phyloP scores from a whole-genome alignment of 2,888 invertebrate genomes.

The Odontothrips loti region DNA sequence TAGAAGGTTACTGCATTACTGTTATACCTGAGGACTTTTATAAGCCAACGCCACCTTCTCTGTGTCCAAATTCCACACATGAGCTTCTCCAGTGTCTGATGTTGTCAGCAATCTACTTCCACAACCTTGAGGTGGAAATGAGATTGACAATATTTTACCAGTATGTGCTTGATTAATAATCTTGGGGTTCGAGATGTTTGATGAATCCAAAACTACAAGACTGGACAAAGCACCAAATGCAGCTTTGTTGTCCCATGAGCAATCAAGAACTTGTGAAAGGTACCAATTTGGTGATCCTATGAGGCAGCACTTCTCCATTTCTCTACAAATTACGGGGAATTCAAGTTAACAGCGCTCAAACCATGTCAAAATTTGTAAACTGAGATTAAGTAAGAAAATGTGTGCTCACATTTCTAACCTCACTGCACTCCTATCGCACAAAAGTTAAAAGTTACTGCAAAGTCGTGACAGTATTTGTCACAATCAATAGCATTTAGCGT shows the following conservation, averaged over 20 bases:
- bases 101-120: neutral
- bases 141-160: neutral
- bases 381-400: neutral
- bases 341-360: neutral
- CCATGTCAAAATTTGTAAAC: neutral
- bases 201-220: neutral
- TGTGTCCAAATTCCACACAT: conserved; percentile 3
- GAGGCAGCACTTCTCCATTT: neutral
- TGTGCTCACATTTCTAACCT: neutral
- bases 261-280: neutral
- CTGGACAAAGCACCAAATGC: neutral
- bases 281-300: neutral
- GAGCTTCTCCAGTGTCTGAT: neutral
- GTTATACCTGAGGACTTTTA: neutral
- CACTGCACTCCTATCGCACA: neutral
- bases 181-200: neutral
- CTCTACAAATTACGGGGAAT: neutral
- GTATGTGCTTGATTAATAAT: neutral
- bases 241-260: neutral
- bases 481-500: too few relatives aligned
- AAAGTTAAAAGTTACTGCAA: too few relatives aligned
- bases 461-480: too few relatives aligned
- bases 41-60: neutral
- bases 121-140: neutral
- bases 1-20: neutral